phyloP scores from a whole-genome alignment of 2,888 invertebrate genomes.

The Heliconius aoede region DNA sequence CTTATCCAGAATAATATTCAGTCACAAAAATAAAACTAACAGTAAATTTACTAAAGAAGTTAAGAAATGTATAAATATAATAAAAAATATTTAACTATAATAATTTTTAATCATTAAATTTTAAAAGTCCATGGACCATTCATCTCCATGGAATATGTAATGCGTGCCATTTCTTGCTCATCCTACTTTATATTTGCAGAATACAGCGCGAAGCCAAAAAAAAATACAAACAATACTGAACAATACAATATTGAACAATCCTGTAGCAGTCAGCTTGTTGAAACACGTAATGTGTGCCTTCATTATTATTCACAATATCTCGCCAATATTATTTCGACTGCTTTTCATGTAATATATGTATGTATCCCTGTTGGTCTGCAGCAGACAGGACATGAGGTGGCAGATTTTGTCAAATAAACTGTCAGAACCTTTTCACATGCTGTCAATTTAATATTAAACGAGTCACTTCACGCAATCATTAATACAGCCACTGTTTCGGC shows the following conservation, averaged over 20 bases:
- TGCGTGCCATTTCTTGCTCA: too few relatives aligned
- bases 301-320: slow-evolving; percentile 12
- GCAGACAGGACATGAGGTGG: background rate
- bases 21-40: too few relatives aligned
- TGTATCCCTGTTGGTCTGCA: background rate
- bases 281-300: background rate
- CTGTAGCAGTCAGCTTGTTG: background rate
- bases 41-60: too few relatives aligned
- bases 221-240: background rate
- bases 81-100: too few relatives aligned
- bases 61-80: too few relatives aligned
- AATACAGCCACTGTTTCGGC: background rate
- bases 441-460: background rate
- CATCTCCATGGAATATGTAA: too few relatives aligned
- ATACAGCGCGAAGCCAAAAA: too few relatives aligned
- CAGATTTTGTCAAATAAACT: background rate
- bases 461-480: background rate
- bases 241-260: background rate
- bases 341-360: slow-evolving; percentile 6
- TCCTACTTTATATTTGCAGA: too few relatives aligned
- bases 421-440: slow-evolving; percentile 2
- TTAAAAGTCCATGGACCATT: too few relatives aligned
- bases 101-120: too few relatives aligned
- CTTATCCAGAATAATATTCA: too few relatives aligned
- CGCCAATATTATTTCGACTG: slow-evolving; percentile 12